Base-by-base conservation (phyloP, 2,888 invertebrate species). In the Nemoura dubitans region DNA sequence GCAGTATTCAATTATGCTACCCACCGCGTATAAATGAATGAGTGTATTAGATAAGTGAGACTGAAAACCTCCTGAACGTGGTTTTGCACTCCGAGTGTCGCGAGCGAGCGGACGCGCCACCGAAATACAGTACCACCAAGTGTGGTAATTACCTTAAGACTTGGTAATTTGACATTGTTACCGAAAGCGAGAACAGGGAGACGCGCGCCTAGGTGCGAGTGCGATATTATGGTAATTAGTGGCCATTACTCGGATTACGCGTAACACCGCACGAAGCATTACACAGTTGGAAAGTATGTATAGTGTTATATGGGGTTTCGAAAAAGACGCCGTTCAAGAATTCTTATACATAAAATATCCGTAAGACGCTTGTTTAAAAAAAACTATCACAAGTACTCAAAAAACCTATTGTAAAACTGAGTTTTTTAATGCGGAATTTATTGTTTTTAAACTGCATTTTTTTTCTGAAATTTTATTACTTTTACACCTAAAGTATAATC, bases 91-190 rank as follows among this genome's bases (percentile, higher is more conserved):
- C 59, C 21, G 16, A 2, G 59, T 59, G 16, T 10, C 59, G 16
- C 59, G 59, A 59, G 59, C 59, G 10, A 21, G 21, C 59, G 59
- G 21, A 6, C 10, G 59, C 10, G 59, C 16, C 59, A 21, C 59
- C 59, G 16, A 59, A 59, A 59, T 36, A 59, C 14, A n/a, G n/a
- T n/a, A n/a, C n/a, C n/a, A 59, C 59, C 59, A 59, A 59, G 59
- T 59, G 59, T 21, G 59, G 3, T 21, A 59, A 59, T 59, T 59
- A 21, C 14, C 59, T 59, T 21, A 59, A 59, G 59, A 59, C 59
- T 59, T 21, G 59, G 59, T 59, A 59, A 59, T 59, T 59, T 59
- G 59, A 59, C 59, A 59, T 59, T 59, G 59, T 59, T 59, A 59
- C 59, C 59, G 59, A 59, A 59, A 59, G 59, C 59, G 59, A 21